Percentiles rank a stretch among this genome's conserved stretches.
Conservation (phyloP, 2,888 invertebrate species). For the Xestobium rufovillosum region DNA sequence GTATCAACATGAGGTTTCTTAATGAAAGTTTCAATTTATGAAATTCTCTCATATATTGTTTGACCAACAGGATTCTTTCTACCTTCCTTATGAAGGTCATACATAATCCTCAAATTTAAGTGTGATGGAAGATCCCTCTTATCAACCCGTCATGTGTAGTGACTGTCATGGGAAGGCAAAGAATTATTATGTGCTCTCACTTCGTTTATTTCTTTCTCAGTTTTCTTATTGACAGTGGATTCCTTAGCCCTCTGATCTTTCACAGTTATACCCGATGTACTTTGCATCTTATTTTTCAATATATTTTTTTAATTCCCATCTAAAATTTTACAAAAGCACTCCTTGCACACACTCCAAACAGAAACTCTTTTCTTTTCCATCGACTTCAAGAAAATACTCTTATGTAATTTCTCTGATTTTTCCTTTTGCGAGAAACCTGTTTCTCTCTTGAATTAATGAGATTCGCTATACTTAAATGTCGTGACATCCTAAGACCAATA, state of each 20-base stretch:
- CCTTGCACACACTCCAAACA: slow-evolving; percentile 22
- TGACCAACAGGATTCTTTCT: slow-evolving; percentile 8
- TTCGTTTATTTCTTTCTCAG: slow-evolving; percentile 9
- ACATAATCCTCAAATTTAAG: slow-evolving; percentile 12
- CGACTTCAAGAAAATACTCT: slow-evolving; percentile 17
- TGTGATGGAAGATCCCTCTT: slow-evolving; percentile 10
- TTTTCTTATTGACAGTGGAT: slow-evolving; percentile 10
- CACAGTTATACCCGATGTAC: not conserved
- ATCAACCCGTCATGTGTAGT: slow-evolving; percentile 12
- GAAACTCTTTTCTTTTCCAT: slow-evolving; percentile 18
- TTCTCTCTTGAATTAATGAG: slow-evolving; percentile 9
- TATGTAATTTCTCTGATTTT: slow-evolving; percentile 5
- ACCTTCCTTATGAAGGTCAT: slow-evolving; percentile 13
- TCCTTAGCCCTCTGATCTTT: slow-evolving; percentile 12
- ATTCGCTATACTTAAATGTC: slow-evolving; percentile 17
- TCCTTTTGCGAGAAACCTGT: slow-evolving; percentile 3
- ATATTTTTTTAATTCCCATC: slow-evolving; percentile 21
- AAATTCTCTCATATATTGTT: slow-evolving; percentile 16
- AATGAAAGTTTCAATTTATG: slow-evolving; percentile 15
- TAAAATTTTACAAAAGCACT: slow-evolving; percentile 19
- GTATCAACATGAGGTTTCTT: slow-evolving; percentile 16
- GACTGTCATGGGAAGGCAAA: slow-evolving; percentile 16
- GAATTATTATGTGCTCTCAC: slow-evolving; percentile 13
- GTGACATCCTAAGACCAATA: slow-evolving; percentile 14
- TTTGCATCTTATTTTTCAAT: slow-evolving; percentile 11